Conservation (phyloP, 2,797 vertebrate genomes). For the Siniperca scherzeri region DNA sequence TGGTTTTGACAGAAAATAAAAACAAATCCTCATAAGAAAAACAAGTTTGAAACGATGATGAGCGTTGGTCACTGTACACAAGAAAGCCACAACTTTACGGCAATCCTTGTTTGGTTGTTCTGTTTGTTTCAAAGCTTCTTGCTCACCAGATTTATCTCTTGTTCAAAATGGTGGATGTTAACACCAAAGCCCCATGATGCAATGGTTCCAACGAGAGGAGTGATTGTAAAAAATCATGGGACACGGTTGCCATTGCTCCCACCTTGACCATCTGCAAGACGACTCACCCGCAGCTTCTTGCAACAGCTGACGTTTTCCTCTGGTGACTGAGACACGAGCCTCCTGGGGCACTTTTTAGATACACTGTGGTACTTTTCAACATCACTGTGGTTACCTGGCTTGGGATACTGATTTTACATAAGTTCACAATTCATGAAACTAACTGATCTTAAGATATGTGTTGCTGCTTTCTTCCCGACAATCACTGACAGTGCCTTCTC, state of each 20-base stretch:
- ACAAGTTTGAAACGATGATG: slow-evolving; percentile 71
- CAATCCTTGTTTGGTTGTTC: slow-evolving; percentile 70
- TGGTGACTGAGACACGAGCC: slow-evolving; percentile 34
- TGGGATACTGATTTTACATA: slow-evolving; percentile 42
- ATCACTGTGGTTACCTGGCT: slow-evolving; percentile 37
- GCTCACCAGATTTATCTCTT: slow-evolving; percentile 40
- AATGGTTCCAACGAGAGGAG: slow-evolving; percentile 59
- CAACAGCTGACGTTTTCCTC: slow-evolving; percentile 17
- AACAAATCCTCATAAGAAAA: slow-evolving; percentile 70
- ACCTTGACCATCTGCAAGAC: slow-evolving; percentile 17
- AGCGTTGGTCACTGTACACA: slow-evolving; percentile 82
- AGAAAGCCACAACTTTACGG: slow-evolving; percentile 61
- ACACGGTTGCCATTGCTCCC: slow-evolving; percentile 41
- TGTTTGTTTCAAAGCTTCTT: slow-evolving; percentile 61
- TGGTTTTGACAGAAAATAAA: slow-evolving; percentile 80
- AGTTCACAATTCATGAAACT: slow-evolving; percentile 43
- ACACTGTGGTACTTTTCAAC: slow-evolving; percentile 36
- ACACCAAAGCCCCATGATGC: slow-evolving; percentile 61
- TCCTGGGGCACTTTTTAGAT: slow-evolving; percentile 34
- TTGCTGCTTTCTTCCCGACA: slow-evolving; percentile 37
- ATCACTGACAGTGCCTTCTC: slow-evolving; percentile 31
- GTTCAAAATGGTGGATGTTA: slow-evolving; percentile 48
- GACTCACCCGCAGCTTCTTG: slow-evolving; percentile 27
- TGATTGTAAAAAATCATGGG: slow-evolving; percentile 64
- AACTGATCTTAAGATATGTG: slow-evolving; percentile 47